phyloP scores from a whole-genome alignment of 2,797 vertebrate species.

The Nyctibius grandis region DNA sequence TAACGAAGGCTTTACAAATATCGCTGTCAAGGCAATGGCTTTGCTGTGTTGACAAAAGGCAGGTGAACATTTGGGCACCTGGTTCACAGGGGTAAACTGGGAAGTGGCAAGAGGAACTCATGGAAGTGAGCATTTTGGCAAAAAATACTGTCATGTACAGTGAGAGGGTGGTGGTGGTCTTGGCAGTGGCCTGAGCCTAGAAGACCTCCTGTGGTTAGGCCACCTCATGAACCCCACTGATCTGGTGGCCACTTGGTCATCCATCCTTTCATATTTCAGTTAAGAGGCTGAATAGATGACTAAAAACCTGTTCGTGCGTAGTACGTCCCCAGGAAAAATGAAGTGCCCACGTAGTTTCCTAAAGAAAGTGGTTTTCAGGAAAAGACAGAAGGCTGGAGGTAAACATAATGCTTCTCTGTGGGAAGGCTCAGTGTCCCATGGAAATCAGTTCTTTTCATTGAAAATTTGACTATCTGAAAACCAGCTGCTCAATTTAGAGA shows the following conservation, averaged over 20 bases:
- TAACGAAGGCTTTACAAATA: not conserved
- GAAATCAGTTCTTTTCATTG: constrained; percentile 20
- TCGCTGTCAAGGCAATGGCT: not conserved
- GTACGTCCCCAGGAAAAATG: not conserved
- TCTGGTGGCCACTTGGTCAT: not conserved
- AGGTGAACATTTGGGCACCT: not conserved
- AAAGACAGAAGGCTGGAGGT: constrained; percentile 46
- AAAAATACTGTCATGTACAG: not conserved
- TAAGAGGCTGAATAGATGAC: not conserved
- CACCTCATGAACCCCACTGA: not conserved
- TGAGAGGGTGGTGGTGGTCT: not conserved
- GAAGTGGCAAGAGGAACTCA: not conserved
- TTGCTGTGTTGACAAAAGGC: not conserved
- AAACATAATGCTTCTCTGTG: constrained; percentile 51
- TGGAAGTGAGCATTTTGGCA: not conserved
- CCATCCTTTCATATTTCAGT: not conserved
- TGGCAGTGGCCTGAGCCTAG: not conserved
- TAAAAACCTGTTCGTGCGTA: not conserved
- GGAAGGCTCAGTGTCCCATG: constrained; percentile 15
- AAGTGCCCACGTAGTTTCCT: not conserved
- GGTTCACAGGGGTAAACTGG: not conserved
- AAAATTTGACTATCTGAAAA: not conserved
- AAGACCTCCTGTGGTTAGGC: not conserved
- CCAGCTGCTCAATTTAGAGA: not conserved
- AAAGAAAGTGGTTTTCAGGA: constrained; percentile 1